Evolutionary conservation across 2,797 vertebrate species (phyloP), one percentile per base, ranked within the genome.

Genomic region (Agapornis canus): DNA sequence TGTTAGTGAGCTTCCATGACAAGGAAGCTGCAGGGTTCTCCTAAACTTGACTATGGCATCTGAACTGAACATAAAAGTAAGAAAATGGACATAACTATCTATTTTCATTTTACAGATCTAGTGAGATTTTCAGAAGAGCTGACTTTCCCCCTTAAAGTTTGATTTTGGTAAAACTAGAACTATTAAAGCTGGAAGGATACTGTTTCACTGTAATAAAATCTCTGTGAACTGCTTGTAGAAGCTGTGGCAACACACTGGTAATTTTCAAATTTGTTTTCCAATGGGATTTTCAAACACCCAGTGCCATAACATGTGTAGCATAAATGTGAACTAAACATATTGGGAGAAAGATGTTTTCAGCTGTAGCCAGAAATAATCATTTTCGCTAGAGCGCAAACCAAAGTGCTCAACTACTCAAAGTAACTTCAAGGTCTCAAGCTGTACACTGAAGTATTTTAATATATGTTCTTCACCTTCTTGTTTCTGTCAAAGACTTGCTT

Each of bases 401-500:
- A 92, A 68, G 20, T 76, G 27, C 32, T 91, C 43, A 76, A 51
- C 69, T 89, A 85, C 17, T 85, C 83, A 75, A 20, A 39, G 21
- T 47, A 77, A 13, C 68, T 86, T 56, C 63, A 71, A 88, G 21
- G 42, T 79, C 72, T 49, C 65, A 73, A 37, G 48, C 37, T 69
- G 23, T 35, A 92, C 1, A 14, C 75, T 65, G 32, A 66, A 72
- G 16, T 68, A 85, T 83, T 91, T 92, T 91, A 79, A 43, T 52
- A 22, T 35, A 78, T 32, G 19, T 49, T 91, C 25, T 82, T 89
- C 49, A 65, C 25, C 12, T 47, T 59, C 23, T 69, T 88, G 45
- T 79, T 93, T 72, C 56, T 94, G 59, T 42, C 57, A 92, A 82
- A 92, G 65, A 88, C 35, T 76, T 79, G 57, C 73, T 79, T 82